These are phyloP conservation scores for Drosophila mayaguana DNA, from an alignment of 2,888 invertebrate species.

Conservation along the genomic window DNA sequence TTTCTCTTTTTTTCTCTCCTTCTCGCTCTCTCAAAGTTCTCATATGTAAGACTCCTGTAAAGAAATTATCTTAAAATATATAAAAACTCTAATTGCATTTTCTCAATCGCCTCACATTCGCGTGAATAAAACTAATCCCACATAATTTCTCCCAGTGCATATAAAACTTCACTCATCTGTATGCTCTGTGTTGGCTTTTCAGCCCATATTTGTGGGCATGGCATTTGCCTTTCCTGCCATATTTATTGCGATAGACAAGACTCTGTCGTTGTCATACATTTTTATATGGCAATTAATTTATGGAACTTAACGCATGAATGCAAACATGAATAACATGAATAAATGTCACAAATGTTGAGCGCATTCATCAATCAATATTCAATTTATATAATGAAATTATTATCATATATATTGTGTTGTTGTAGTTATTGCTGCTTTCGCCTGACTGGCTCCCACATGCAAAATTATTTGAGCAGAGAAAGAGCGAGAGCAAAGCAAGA, in stretches of 20 bases:
- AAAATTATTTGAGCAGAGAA: constrained; percentile 4
- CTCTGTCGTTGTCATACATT: constrained; percentile 22
- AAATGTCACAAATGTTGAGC: constrained; percentile 65
- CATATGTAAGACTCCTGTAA: no score
- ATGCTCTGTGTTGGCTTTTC: background rate
- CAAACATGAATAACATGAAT: constrained; percentile 61
- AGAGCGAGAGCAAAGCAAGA: background rate
- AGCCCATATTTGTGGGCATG: background rate
- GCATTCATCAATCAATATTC: constrained; percentile 67
- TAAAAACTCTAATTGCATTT: no score
- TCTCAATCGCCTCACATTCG: no score
- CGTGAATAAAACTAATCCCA: no score
- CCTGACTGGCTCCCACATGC: constrained; percentile 24
- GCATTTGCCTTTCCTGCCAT: background rate
- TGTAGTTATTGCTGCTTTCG: constrained; percentile 12
- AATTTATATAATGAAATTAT: constrained; percentile 64
- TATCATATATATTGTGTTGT: constrained; percentile 20
- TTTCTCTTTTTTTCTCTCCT: no score
- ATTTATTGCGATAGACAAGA: constrained; percentile 23
- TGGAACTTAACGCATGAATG: constrained; percentile 59
- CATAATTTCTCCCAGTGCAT: constrained; percentile 1
- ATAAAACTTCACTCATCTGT: background rate
- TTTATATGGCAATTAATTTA: constrained; percentile 68
- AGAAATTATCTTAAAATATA: no score
- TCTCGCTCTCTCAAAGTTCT: no score